Conservation (phyloP, 2,113 vertebrate genomes). For the Lepus europaeus region DNA sequence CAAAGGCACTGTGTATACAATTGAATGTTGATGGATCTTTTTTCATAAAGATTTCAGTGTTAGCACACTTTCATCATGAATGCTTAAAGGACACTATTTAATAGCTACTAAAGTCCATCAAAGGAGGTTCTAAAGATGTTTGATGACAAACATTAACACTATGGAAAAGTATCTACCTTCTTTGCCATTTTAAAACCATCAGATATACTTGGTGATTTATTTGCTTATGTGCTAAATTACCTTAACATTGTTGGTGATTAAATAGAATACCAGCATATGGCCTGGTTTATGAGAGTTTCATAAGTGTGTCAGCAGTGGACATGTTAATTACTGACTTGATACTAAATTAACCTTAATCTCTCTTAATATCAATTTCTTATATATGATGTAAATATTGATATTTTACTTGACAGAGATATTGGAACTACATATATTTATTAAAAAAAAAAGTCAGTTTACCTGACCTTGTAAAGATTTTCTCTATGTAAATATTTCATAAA, state of each 20-base stretch:
- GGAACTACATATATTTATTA: not conserved
- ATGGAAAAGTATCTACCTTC: not conserved
- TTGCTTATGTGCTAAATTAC: not conserved
- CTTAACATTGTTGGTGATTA: constrained; percentile 14
- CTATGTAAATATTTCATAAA: not conserved
- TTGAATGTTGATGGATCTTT: not conserved
- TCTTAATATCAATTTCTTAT: not conserved
- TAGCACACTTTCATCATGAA: not conserved
- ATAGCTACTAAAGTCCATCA: not conserved
- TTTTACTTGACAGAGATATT: constrained; percentile 7
- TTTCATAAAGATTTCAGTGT: not conserved
- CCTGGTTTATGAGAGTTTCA: not conserved
- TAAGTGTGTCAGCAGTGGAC: not conserved
- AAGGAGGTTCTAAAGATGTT: not conserved
- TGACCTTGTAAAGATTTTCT: constrained; percentile 35
- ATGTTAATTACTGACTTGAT: not conserved
- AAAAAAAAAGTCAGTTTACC: constrained; percentile 19
- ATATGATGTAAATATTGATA: constrained; percentile 34
- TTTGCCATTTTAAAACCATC: constrained; percentile 40
- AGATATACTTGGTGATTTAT: not conserved
- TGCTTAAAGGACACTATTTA: constrained; percentile 20
- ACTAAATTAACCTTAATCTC: not conserved
- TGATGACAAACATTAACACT: not conserved
- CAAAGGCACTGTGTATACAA: not conserved
- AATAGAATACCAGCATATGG: not conserved